Evolutionary conservation across 2,888 invertebrate genomes (phyloP).

Genomic region (Pyrgus malvae): DNA sequence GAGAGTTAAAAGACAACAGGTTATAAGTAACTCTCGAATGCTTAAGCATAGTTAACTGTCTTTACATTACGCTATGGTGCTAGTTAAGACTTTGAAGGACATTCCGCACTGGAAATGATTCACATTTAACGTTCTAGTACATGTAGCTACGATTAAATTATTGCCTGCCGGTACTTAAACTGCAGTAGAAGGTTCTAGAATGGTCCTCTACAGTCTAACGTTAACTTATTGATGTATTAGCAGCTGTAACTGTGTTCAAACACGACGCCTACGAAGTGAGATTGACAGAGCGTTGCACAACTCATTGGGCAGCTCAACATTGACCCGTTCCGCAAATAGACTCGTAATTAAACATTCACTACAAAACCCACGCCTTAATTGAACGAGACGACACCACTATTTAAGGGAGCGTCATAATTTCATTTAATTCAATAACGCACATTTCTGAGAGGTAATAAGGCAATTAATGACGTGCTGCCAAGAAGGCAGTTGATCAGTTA

Average conservation of each 20-base stretch:
- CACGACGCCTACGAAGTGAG: slow-evolving; percentile 43
- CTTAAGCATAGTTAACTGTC: too few relatives aligned
- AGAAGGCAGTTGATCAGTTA: too few relatives aligned
- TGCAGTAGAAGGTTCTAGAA: too few relatives aligned
- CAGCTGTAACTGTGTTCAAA: slow-evolving; percentile 4
- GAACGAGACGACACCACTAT: slow-evolving; percentile 13
- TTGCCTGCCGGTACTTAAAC: too few relatives aligned
- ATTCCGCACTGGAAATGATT: too few relatives aligned
- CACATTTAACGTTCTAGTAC: too few relatives aligned
- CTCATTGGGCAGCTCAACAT: slow-evolving; percentile 58
- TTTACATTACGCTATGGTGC: too few relatives aligned
- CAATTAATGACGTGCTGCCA: neutral
- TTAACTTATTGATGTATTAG: neutral
- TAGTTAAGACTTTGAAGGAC: too few relatives aligned
- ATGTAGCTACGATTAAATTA: too few relatives aligned
- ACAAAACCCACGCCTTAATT: slow-evolving; percentile 18
- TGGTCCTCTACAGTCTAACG: neutral
- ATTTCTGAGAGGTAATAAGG: slow-evolving; percentile 5
- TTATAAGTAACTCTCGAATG: too few relatives aligned
- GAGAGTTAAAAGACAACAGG: too few relatives aligned
- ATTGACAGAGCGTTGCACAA: slow-evolving; percentile 47
- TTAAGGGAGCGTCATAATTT: slow-evolving; percentile 13
- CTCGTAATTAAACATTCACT: slow-evolving; percentile 27
- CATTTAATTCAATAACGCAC: neutral
- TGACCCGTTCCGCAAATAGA: slow-evolving; percentile 62